Evolutionary conservation across 2,888 invertebrate genomes (phyloP), one percentile per base, ranked within the genome.

Genomic region (Spilarctia lutea): DNA sequence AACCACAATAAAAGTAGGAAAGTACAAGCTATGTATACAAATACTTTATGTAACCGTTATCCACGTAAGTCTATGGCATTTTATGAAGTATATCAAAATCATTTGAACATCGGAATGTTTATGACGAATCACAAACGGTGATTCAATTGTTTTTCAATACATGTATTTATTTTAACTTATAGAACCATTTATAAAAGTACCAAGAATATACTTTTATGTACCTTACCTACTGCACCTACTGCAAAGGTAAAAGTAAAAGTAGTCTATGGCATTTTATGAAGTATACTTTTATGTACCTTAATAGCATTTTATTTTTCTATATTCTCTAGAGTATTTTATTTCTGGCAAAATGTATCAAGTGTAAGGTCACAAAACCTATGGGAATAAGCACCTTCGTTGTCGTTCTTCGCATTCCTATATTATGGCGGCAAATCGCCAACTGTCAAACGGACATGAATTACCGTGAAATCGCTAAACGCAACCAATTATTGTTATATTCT

Each of bases 381-480:
- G 80, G 85, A 85, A 85, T 77, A 83, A 76, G 39, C 3, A 39
- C 8, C 80, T 80, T 78, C 70, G 77, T 76, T 78, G 70, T 75
- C 74, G 77, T 75, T 77, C 73, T 71, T 73, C 79, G 73, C 85
- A 86, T 85, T 84, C 86, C 81, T 33, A 72, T 68, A 71, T 79
- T n/a, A 84, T 84, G 81, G 85, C 85, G 79, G 82, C 79, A 48
- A 78, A 74, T 80, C 76, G 75, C 78, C 79, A 82, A 81, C 87
- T 91, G 91, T 90, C 91, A 91, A 90, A 91, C 85, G 88, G 80
- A 77, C 82, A 81, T 74, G 81, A 79, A 85, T 80, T 81, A 78
- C 87, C 89, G 88, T 91, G 87, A 89, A 92, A 92, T 92, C 84
- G 87, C 78, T 92, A 92, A 92, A 91, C 83, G 84, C 81, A 77